Conservation (phyloP, 2,797 vertebrate genomes). For the Poeciliopsis infans region DNA sequence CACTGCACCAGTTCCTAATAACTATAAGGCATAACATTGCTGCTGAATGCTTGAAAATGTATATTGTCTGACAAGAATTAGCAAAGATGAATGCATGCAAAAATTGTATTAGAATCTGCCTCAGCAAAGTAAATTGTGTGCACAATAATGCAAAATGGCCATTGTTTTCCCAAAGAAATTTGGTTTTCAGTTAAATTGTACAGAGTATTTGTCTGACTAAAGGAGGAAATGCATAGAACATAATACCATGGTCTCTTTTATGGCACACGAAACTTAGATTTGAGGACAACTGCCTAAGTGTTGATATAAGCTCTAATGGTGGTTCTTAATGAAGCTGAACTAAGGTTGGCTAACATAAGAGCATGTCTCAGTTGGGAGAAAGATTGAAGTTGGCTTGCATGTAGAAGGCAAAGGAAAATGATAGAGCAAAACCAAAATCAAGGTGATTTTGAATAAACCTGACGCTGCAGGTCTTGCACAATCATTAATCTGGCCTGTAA, state of each 20-base stretch:
- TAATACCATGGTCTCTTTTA: neutral
- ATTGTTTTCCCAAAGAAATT: neutral
- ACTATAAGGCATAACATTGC: neutral
- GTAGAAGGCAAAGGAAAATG: neutral
- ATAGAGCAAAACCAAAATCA: slow-evolving; percentile 1
- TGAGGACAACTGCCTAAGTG: neutral
- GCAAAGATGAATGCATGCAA: neutral
- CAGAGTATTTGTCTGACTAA: neutral
- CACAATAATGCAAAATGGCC: neutral
- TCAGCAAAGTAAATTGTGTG: neutral
- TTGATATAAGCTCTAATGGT: neutral
- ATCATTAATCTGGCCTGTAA: neutral
- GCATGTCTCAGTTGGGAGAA: neutral
- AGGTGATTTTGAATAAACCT: neutral
- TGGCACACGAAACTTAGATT: neutral
- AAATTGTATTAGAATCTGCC: neutral
- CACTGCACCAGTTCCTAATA: neutral
- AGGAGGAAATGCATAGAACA: neutral
- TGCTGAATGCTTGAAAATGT: neutral
- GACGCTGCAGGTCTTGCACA: neutral
- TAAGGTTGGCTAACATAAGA: neutral
- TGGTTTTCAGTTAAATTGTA: neutral
- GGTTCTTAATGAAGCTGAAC: neutral
- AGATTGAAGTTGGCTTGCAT: neutral
- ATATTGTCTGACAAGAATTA: neutral